Evolutionary conservation across 2,888 invertebrate species (phyloP).

Genomic region (Emmelina monodactyla): DNA sequence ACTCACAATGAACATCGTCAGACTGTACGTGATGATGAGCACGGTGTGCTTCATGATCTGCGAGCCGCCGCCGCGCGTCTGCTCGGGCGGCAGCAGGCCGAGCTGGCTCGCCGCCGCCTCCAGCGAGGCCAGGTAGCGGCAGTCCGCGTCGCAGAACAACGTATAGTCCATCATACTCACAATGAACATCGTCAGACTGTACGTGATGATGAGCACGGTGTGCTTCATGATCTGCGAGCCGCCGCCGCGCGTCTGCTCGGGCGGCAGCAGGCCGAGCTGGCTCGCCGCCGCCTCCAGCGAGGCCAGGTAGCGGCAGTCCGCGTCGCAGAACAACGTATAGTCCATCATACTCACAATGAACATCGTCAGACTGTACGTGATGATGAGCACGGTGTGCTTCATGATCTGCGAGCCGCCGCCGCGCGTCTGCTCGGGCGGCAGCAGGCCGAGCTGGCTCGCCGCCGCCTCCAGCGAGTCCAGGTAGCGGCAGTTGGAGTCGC

Average conservation of each 20-base stretch:
- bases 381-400: constrained; percentile 82
- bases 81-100: constrained; percentile 48
- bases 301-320: constrained; percentile 38
- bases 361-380: constrained; percentile 84
- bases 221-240: constrained; percentile 80
- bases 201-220: constrained; percentile 79
- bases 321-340: no score
- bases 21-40: constrained; percentile 78
- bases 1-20: constrained; percentile 90
- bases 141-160: no score
- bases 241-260: constrained; percentile 39
- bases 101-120: constrained; percentile 42
- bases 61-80: constrained; percentile 46
- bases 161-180: no score
- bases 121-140: constrained; percentile 37
- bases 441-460: constrained; percentile 39
- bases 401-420: constrained; percentile 72
- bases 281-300: constrained; percentile 44
- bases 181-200: constrained; percentile 88
- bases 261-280: constrained; percentile 42
- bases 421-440: constrained; percentile 43
- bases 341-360: constrained; percentile 89
- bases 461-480: constrained; percentile 37
- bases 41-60: constrained; percentile 85
- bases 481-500: no score